Percentiles rank a stretch among this genome's conserved stretches.
Evolutionary conservation across 2,113 vertebrate genomes (phyloP).

Genomic region (Diadophis punctatus): DNA sequence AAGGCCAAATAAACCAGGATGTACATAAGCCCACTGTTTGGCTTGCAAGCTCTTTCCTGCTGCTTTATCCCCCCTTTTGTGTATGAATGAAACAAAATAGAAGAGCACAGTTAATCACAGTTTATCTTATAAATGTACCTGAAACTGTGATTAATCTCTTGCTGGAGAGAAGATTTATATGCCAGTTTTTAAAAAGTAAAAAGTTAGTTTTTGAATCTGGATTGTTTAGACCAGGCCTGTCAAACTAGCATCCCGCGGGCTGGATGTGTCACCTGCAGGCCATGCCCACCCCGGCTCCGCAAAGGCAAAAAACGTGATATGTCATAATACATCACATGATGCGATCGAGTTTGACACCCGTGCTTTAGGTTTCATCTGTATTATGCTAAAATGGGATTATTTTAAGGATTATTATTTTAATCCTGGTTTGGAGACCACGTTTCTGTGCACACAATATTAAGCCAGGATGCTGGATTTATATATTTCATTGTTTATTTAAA

Average conservation of each 20-base stretch:
- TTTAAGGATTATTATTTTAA: neutral
- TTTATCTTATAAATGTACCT: neutral
- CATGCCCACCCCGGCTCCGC: too few species aligned
- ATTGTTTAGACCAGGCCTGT: neutral
- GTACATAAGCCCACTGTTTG: neutral
- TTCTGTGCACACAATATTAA: neutral
- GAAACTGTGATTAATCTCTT: neutral
- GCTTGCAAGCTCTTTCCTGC: neutral
- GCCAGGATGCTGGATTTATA: neutral
- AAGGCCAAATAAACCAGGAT: neutral
- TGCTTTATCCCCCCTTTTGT: neutral
- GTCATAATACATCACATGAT: too few species aligned
- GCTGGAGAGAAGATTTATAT: neutral
- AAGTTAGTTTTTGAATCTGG: neutral
- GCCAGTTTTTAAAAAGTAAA: neutral
- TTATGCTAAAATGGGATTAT: neutral
- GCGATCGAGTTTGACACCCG: too few species aligned
- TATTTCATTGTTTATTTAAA: neutral
- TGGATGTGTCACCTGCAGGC: too few species aligned
- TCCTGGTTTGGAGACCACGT: neutral
- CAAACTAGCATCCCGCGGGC: too few species aligned
- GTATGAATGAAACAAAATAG: neutral
- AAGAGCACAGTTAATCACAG: neutral
- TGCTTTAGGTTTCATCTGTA: neutral
- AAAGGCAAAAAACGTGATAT: too few species aligned